Percentiles rank a stretch among this genome's conserved stretches.
Evolutionary conservation across 2,888 invertebrate genomes (phyloP).

Genomic region (Sarcophaga carnaria): DNA sequence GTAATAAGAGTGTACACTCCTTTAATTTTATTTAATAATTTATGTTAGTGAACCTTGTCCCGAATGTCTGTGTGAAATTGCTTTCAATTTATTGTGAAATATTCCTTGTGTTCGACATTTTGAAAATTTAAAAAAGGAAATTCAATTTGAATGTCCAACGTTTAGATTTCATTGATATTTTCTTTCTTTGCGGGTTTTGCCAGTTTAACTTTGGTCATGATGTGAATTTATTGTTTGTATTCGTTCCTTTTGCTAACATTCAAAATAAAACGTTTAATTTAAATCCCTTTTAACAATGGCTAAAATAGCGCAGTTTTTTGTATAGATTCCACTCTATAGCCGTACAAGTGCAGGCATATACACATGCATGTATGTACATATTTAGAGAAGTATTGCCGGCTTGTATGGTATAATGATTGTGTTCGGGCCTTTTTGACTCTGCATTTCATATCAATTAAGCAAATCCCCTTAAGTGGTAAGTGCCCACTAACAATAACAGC

Average conservation of each 20-base stretch:
- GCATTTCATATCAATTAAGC: constrained; percentile 78
- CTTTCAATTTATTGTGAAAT: too few species aligned
- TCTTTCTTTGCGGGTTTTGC: background rate
- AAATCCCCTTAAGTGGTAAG: constrained; percentile 78
- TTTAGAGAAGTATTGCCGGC: background rate
- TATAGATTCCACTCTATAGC: background rate
- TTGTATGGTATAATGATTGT: constrained; percentile 48
- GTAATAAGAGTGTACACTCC: too few species aligned
- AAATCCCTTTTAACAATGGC: constrained; percentile 20
- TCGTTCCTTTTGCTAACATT: background rate
- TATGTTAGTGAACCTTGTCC: too few species aligned
- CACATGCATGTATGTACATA: background rate
- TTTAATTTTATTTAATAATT: too few species aligned
- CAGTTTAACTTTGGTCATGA: background rate
- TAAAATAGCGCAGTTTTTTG: constrained; percentile 6
- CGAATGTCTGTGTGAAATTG: too few species aligned
- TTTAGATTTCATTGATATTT: background rate
- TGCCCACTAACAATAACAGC: constrained; percentile 33
- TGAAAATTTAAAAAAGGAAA: background rate
- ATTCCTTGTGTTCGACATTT: too few species aligned
- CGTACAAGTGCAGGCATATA: background rate
- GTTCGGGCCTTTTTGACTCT: constrained; percentile 66
- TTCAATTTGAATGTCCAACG: background rate
- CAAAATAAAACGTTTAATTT: constrained; percentile 20
- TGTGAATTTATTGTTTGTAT: constrained; percentile 7